Base-by-base conservation (phyloP, 2,888 invertebrate genomes). In the Eupelmus urozonus region DNA sequence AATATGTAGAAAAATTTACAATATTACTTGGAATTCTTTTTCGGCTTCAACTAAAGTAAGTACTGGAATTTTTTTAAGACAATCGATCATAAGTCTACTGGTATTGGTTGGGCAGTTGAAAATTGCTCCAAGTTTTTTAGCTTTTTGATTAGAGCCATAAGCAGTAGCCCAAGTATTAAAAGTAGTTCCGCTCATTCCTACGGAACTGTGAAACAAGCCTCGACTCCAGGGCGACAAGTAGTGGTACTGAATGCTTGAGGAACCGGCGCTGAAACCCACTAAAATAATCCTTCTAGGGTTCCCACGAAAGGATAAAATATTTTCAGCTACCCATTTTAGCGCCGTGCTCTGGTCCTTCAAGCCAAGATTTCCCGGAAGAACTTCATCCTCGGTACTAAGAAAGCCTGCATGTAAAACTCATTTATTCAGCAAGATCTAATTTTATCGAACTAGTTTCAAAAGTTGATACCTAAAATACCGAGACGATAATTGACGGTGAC, bases 291-390 rank as follows among this genome's bases (percentile, higher is more conserved):
- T 93, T 60, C 93, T 91, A 0, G 94, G 92, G 89, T 95, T 93
- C 0, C 95, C 95, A 1, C 34, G 94, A 83, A 95, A 95, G 85
- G 91, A 90, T 81, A 91, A 89, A 74, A 95, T 94, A 86, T 95
- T 94, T 57, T 92, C 88, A 72, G 93, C 92, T 0, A 95, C 89
- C 95, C 95, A 95, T 82, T 92, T 91, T 51, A 95, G 87, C 0
- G 94, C 95, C 80, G 93, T 90, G n/a, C 91, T 90, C 89, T 95
- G 95, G 90, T 95, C 95, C 85, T 94, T 95, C 49, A 95, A 85
- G 0, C 95, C 95, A 83, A 92, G 92, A 87, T 95, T 95, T 1
- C 94, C 94, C 0, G 95, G 93, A 0, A 94, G 90, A 0, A 91
- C 85, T 0, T 92, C 91, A 81, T 95, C 95, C 34, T 93, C 94